Evolutionary conservation across 1,140 invertebrate species (phyloP).

Genomic region (Diachasma alloeum): DNA sequence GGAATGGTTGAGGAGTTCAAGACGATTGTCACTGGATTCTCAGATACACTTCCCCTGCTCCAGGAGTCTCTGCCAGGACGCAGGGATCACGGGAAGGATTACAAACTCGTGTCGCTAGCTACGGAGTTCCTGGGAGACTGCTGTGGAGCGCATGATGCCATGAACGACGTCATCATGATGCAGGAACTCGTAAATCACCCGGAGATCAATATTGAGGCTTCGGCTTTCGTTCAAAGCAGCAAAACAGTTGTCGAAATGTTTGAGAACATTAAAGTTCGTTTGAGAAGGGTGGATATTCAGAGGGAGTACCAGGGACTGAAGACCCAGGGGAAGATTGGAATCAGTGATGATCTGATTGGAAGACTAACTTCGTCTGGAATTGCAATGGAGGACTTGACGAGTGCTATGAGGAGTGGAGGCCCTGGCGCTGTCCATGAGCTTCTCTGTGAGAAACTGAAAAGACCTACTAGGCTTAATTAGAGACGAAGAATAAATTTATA

Average conservation of each 20-base stretch:
- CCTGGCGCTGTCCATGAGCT: neutral
- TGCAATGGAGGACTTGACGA: neutral
- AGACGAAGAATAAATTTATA: no score
- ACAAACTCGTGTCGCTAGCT: neutral
- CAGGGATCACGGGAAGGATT: neutral
- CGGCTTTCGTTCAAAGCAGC: neutral
- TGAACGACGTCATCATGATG: slow-evolving; percentile 5
- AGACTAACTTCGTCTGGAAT: slow-evolving; percentile 1
- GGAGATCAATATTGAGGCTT: neutral
- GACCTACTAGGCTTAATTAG: neutral
- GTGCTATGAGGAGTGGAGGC: neutral
- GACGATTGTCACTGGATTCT: slow-evolving; percentile 1
- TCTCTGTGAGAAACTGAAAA: neutral
- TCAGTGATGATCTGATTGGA: slow-evolving; percentile 1
- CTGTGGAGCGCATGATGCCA: slow-evolving; percentile 9
- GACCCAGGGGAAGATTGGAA: neutral
- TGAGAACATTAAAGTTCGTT: neutral
- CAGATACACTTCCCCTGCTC: slow-evolving; percentile 16
- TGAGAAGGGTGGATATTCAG: neutral
- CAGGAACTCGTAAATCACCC: neutral
- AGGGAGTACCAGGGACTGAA: neutral
- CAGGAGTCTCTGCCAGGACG: neutral
- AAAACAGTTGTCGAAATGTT: neutral
- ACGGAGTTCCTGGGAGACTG: neutral
- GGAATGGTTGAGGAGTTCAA: neutral